These are phyloP conservation scores for Ciconia stormi DNA, from an alignment of 2,113 vertebrate species.

Conservation along the genomic window DNA sequence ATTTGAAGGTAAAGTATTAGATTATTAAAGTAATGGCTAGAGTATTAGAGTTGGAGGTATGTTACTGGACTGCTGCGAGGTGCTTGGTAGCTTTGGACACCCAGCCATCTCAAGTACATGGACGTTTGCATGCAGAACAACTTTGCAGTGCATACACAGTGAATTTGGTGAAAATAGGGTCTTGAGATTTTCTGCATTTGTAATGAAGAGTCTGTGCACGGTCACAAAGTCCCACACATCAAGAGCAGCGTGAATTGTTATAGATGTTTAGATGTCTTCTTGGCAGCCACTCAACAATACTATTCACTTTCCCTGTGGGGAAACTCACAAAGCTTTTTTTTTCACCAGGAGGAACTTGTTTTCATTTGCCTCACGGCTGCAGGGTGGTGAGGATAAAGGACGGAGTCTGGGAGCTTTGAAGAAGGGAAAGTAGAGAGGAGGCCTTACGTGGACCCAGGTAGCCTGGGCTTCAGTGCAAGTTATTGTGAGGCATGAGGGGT, in stretches of 20 bases:
- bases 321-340: neutral
- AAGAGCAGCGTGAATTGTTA: neutral
- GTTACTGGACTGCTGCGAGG: neutral
- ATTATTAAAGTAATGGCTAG: neutral
- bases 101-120: neutral
- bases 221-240: neutral
- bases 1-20: neutral
- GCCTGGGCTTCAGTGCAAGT: neutral
- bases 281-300: neutral
- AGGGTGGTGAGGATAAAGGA: neutral
- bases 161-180: neutral
- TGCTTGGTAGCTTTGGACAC: neutral
- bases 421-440: neutral
- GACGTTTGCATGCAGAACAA: neutral
- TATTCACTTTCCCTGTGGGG: neutral
- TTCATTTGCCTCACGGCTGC: neutral
- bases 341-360: neutral
- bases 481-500: neutral
- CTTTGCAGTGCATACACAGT: neutral
- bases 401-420: neutral
- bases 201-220: neutral
- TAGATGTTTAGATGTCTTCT: neutral
- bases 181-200: neutral
- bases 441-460: neutral
- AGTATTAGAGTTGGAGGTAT: neutral